A percentile compares a stretch with the other conserved stretches of the same genome.
phyloP scores from a whole-genome alignment of 1,140 invertebrate genomes.

The Drosophila gunungcola region DNA sequence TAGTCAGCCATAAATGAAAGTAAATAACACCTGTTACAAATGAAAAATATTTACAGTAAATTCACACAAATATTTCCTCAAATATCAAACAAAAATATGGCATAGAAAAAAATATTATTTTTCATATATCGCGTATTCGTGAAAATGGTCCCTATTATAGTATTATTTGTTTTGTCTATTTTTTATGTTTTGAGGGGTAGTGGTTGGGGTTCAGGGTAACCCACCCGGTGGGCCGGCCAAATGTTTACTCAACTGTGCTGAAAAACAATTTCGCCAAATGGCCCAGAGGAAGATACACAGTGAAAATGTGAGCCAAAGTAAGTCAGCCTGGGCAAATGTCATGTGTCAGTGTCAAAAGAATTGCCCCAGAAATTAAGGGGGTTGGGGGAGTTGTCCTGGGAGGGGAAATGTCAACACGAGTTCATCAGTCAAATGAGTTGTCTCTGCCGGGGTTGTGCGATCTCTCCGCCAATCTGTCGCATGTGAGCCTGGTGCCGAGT shows the following conservation, averaged over 20 bases:
- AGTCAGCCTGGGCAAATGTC: constrained; percentile 67
- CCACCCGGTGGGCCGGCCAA: constrained; percentile 29
- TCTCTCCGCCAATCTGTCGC: constrained; percentile 27
- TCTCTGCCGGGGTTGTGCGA: constrained; percentile 46
- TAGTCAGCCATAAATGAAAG: not conserved
- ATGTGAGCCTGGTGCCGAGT: constrained; percentile 38
- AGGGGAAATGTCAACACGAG: constrained; percentile 77
- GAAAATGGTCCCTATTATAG: constrained; percentile 21
- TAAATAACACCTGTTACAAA: constrained; percentile 1
- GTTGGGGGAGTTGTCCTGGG: constrained; percentile 4
- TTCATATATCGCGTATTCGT: constrained; percentile 34
- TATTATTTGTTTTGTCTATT: constrained; percentile 43
- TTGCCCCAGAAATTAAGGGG: constrained; percentile 4
- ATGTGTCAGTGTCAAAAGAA: constrained; percentile 80
- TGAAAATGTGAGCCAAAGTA: constrained; percentile 32
- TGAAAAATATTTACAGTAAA: constrained; percentile 31
- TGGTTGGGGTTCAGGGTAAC: not conserved
- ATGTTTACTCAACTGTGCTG: constrained; percentile 83
- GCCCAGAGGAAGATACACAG: constrained; percentile 21
- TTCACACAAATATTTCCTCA: constrained; percentile 36
- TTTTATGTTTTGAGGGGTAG: constrained; percentile 39
- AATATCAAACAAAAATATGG: constrained; percentile 13
- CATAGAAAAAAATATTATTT: constrained; percentile 25
- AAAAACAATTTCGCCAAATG: constrained; percentile 81
- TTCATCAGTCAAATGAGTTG: constrained; percentile 83